These are phyloP conservation scores for Melanotaenia boesemani DNA, from an alignment of 2,797 vertebrate genomes.

Conservation along the genomic window DNA sequence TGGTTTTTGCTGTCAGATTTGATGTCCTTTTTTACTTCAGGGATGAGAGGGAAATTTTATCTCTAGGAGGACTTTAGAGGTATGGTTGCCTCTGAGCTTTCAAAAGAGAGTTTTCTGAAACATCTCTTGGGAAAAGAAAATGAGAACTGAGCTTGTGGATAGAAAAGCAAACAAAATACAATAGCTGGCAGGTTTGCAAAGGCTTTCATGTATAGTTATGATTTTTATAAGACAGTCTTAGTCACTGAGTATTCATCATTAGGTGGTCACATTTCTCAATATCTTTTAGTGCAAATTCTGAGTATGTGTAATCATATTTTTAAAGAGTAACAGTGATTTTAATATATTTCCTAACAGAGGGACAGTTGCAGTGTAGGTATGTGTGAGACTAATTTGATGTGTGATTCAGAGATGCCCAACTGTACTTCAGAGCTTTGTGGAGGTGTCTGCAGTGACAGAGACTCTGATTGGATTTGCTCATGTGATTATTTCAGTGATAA, in stretches of 20 bases:
- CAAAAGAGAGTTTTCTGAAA: conserved; percentile 4
- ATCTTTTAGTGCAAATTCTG: neutral
- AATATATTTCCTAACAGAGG: conserved; percentile 27
- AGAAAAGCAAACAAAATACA: neutral
- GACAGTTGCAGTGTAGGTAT: conserved; percentile 46
- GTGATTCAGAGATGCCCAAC: conserved; percentile 55
- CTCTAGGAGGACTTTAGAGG: neutral
- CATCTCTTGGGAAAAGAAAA: conserved; percentile 11
- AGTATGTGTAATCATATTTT: neutral
- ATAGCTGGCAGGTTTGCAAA: neutral
- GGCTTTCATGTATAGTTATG: neutral
- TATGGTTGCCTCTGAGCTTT: neutral
- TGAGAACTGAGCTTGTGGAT: neutral
- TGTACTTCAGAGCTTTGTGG: conserved; percentile 40
- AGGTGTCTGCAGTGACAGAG: conserved; percentile 38
- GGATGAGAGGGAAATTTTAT: conserved; percentile 10
- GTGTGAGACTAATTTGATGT: conserved; percentile 43
- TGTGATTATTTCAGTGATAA: conserved; percentile 51
- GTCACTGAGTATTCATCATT: neutral
- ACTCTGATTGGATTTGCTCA: conserved; percentile 46
- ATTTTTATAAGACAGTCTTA: neutral
- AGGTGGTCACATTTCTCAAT: neutral
- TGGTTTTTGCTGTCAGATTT: conserved; percentile 32
- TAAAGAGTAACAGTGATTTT: neutral
- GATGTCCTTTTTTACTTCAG: conserved; percentile 25